Evolutionary conservation across 2,797 vertebrate species (phyloP).

Genomic region (Anabas testudineus): DNA sequence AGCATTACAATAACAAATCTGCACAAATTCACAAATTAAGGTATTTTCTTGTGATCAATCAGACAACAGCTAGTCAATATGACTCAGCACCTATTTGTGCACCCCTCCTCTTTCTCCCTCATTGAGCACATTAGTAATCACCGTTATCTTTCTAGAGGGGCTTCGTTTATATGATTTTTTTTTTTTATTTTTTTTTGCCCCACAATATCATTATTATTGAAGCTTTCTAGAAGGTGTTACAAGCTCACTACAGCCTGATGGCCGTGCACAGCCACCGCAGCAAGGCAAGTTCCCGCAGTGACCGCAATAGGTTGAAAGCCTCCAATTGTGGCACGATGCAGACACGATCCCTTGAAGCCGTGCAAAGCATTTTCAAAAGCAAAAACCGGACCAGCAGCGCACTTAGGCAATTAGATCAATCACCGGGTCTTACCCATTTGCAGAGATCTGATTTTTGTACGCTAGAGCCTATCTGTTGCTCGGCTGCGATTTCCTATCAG

Average conservation of each 20-base stretch:
- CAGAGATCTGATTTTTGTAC: constrained; percentile 30
- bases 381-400: constrained; percentile 35
- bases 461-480: constrained; percentile 55
- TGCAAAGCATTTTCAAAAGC: constrained; percentile 4
- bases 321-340: constrained; percentile 60
- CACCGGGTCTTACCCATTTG: constrained; percentile 26
- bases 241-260: constrained; percentile 22
- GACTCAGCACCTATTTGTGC: constrained; percentile 76
- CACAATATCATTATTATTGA: constrained; percentile 11
- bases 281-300: constrained; percentile 70
- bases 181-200: not conserved
- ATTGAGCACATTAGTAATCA: constrained; percentile 4
- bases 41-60: constrained; percentile 43
- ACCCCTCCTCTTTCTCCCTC: constrained; percentile 8
- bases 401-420: constrained; percentile 31
- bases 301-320: constrained; percentile 63
- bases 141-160: not conserved
- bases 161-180: not conserved
- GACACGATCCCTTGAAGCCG: constrained; percentile 21
- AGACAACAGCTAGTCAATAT: constrained; percentile 52
- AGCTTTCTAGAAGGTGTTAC: not conserved
- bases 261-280: constrained; percentile 48
- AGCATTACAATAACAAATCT: not conserved
- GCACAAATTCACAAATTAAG: constrained; percentile 12
- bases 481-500: constrained; percentile 36